Conservation (phyloP, 2,797 vertebrate species). For the Poeciliopsis turneri region DNA sequence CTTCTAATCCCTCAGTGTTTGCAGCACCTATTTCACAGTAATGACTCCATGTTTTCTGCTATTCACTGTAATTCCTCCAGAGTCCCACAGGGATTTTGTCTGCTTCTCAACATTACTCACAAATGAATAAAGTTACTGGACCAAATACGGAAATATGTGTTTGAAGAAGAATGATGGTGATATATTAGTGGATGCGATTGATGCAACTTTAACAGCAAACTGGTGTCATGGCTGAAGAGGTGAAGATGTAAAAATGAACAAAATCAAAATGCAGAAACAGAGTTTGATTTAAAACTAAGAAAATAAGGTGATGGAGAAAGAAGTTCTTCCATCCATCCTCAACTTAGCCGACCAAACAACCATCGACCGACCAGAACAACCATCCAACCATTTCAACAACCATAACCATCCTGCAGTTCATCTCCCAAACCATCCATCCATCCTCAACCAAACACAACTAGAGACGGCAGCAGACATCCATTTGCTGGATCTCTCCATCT, state of each 20-base stretch:
- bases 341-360: background rate
- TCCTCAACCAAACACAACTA: background rate
- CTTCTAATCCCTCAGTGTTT: background rate
- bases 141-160: conserved; percentile 1
- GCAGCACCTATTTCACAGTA: conserved; percentile 19
- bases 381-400: too few relatives aligned
- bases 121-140: conserved; percentile 32
- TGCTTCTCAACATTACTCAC: conserved; percentile 47
- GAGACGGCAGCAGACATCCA: background rate
- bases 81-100: conserved; percentile 15
- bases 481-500: background rate
- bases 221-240: background rate
- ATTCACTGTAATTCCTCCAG: conserved; percentile 34
- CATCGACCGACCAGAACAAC: too few relatives aligned
- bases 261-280: background rate
- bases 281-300: background rate
- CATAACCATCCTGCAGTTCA: too few relatives aligned
- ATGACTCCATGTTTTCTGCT: conserved; percentile 36
- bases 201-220: background rate
- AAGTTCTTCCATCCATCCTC: background rate
- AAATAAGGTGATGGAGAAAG: background rate
- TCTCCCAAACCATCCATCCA: background rate
- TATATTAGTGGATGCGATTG: background rate
- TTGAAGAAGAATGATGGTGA: background rate
- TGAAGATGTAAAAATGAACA: background rate